Percentiles rank a stretch among this genome's conserved stretches.
Conservation (phyloP, 2,797 vertebrate species). For the Danio kyathit region DNA sequence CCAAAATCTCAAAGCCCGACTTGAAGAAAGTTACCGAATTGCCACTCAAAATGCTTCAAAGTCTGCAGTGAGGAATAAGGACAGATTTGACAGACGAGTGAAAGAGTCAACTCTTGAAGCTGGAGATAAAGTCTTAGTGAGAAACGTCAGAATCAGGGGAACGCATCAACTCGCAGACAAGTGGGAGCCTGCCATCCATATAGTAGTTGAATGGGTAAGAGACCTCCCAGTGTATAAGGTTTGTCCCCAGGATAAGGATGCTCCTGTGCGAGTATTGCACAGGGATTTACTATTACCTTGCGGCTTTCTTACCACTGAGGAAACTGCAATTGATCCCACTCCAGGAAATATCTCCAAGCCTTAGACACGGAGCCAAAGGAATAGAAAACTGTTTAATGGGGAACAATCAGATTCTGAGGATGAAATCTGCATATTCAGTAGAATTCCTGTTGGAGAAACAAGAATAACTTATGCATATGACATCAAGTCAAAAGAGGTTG, state of each 20-base stretch:
- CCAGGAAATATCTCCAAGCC: neutral
- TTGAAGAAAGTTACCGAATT: too few relatives aligned
- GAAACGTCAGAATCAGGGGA: neutral
- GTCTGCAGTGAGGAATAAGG: too few relatives aligned
- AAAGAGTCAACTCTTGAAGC: neutral
- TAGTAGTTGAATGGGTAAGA: neutral
- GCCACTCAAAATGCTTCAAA: too few relatives aligned
- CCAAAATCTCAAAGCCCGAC: too few relatives aligned
- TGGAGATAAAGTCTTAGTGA: neutral
- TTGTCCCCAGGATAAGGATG: neutral
- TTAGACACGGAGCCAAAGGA: neutral
- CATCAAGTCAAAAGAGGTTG: neutral
- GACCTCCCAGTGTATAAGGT: neutral
- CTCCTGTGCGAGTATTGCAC: too few relatives aligned
- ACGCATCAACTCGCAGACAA: slow-evolving; percentile 1
- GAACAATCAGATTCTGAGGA: neutral
- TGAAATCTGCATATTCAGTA: too few relatives aligned
- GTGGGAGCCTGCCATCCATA: neutral
- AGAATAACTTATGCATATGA: slow-evolving; percentile 1
- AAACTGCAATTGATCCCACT: neutral
- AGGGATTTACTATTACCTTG: too few relatives aligned
- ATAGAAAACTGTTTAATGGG: neutral
- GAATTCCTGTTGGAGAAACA: neutral
- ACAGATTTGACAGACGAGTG: too few relatives aligned
- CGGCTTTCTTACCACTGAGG: neutral